phyloP scores from a whole-genome alignment of 1,140 invertebrate species.

The Pseudomyrmex gracilis region DNA sequence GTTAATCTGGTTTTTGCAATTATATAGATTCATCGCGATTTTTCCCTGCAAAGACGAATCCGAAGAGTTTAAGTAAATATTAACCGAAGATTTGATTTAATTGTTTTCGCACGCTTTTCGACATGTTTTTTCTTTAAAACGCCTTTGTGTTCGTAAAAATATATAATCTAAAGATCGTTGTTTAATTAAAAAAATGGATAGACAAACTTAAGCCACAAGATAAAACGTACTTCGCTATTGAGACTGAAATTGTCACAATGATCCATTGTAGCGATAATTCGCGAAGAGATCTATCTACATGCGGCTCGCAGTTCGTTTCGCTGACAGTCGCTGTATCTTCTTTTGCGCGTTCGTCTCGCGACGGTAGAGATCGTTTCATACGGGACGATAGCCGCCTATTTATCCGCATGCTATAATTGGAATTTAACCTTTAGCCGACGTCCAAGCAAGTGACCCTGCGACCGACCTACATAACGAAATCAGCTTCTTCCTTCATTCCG shows the following conservation, averaged over 20 bases:
- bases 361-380: conserved; percentile 36
- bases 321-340: conserved; percentile 37
- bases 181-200: not conserved
- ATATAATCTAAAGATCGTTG: not conserved
- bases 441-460: conserved; percentile 61
- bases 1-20: conserved; percentile 25
- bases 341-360: conserved; percentile 21
- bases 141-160: not conserved
- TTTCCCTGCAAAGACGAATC: not conserved
- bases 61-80: conserved; percentile 15
- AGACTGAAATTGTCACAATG: conserved; percentile 1
- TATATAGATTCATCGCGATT: conserved; percentile 9
- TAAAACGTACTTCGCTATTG: not conserved
- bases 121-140: not conserved
- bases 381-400: conserved; percentile 52
- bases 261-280: conserved; percentile 13
- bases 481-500: conserved; percentile 17
- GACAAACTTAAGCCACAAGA: not conserved
- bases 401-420: conserved; percentile 77
- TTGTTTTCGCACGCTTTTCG: not conserved
- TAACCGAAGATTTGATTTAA: conserved; percentile 16
- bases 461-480: conserved; percentile 71
- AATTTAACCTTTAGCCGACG: conserved; percentile 77
- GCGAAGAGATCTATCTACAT: conserved; percentile 16
- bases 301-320: conserved; percentile 16